phyloP scores from a whole-genome alignment of 2,888 invertebrate species.

The Aporophyla nigra region DNA sequence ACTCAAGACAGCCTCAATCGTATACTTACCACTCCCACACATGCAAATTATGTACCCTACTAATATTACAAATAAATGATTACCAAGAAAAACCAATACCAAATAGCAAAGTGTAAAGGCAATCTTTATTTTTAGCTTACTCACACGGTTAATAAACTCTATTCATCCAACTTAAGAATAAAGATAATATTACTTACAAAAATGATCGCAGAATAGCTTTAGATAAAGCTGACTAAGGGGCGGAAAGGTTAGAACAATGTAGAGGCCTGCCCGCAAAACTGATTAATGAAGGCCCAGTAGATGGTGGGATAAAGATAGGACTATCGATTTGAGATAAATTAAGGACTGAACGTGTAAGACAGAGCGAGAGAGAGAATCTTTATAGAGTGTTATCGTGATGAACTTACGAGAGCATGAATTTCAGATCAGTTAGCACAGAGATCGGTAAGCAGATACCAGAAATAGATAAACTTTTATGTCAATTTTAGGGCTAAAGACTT shows the following conservation, averaged over 20 bases:
- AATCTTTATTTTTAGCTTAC: background rate
- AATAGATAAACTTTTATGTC: background rate
- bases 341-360: constrained; percentile 5
- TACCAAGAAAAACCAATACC: background rate
- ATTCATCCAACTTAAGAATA: constrained; percentile 9
- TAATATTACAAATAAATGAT: background rate
- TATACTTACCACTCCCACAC: background rate
- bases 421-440: background rate
- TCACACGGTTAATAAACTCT: constrained; percentile 3
- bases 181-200: constrained; percentile 2
- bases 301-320: constrained; percentile 30
- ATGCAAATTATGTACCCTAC: too few species aligned
- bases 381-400: background rate
- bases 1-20: background rate
- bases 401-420: constrained; percentile 20
- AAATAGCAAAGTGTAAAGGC: too few species aligned
- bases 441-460: background rate
- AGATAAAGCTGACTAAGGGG: constrained; percentile 33
- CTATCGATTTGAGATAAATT: constrained; percentile 47
- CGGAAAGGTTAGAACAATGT: constrained; percentile 19
- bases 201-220: constrained; percentile 4
- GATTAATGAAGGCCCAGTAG: constrained; percentile 47
- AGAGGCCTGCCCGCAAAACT: constrained; percentile 24
- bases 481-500: background rate
- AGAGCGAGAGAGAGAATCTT: background rate